phyloP scores from a whole-genome alignment of 2,888 invertebrate genomes.

The Melieria picta region DNA sequence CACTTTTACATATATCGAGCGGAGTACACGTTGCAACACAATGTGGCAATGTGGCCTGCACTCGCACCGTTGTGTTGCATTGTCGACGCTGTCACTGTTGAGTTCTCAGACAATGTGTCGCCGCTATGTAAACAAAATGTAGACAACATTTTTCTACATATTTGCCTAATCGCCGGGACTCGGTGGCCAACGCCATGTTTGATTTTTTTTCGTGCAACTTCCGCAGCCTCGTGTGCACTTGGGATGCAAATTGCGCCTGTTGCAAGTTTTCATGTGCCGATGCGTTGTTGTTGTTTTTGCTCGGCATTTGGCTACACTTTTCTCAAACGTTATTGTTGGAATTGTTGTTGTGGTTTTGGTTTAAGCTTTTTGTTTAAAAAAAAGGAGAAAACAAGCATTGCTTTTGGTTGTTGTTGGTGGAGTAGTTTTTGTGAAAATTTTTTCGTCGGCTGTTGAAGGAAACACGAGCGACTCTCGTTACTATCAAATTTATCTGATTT shows the following conservation, averaged over 20 bases:
- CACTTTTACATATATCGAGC: too few relatives aligned
- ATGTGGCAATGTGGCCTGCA: constrained; percentile 9
- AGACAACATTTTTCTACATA: too few relatives aligned
- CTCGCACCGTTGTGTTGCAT: constrained; percentile 12
- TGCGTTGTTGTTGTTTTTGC: background rate
- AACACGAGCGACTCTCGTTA: background rate
- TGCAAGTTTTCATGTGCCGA: constrained; percentile 11
- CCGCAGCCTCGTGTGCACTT: constrained; percentile 18
- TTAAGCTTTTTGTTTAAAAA: too few relatives aligned
- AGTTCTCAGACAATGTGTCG: background rate
- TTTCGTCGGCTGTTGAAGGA: background rate
- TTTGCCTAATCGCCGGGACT: too few relatives aligned
- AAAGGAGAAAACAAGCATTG: too few relatives aligned
- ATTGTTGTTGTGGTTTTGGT: background rate
- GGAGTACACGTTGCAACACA: constrained; percentile 1
- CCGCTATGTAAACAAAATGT: too few relatives aligned
- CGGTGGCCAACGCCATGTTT: background rate
- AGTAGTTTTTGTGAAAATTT: background rate
- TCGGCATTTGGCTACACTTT: constrained; percentile 1
- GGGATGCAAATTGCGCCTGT: constrained; percentile 31
- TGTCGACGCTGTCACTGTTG: constrained; percentile 16
- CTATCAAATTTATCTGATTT: constrained; percentile 11
- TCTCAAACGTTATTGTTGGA: background rate
- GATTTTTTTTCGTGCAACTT: background rate
- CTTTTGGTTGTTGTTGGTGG: background rate